These are phyloP conservation scores for Spisula solida DNA, from an alignment of 2,888 invertebrate genomes.

Conservation along the genomic window DNA sequence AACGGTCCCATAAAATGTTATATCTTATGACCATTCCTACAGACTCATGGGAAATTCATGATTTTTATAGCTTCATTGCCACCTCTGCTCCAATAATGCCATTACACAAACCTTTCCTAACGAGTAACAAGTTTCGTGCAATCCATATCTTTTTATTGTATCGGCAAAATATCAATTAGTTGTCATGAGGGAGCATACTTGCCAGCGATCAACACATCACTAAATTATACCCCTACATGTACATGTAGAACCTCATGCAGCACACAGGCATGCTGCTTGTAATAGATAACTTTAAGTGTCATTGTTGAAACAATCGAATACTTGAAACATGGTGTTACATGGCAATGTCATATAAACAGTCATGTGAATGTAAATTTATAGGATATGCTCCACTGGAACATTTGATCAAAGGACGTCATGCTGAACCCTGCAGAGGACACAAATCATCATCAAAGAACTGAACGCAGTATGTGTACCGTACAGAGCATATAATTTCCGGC, in stretches of 20 bases:
- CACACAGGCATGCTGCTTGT: background rate
- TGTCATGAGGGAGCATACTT: slow-evolving; percentile 1
- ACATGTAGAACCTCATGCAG: too few relatives aligned
- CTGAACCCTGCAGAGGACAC: too few relatives aligned
- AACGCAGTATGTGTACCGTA: too few relatives aligned
- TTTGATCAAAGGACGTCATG: too few relatives aligned
- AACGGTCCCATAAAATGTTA: background rate
- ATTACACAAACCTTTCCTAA: slow-evolving; percentile 2
- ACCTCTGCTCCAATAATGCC: slow-evolving; percentile 28
- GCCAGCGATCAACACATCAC: background rate
- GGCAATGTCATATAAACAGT: background rate
- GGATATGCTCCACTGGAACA: background rate
- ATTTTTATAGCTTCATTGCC: slow-evolving; percentile 34
- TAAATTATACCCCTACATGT: slow-evolving; percentile 2
- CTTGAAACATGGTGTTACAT: background rate
- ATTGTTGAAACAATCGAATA: background rate
- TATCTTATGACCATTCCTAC: background rate
- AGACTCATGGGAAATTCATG: slow-evolving; percentile 49
- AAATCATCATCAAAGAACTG: too few relatives aligned
- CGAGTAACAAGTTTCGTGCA: slow-evolving; percentile 4
- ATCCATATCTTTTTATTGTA: slow-evolving; percentile 20
- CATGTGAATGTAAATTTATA: background rate
- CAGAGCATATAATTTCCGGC: too few relatives aligned
- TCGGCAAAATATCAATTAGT: slow-evolving; percentile 26
- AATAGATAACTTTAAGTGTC: background rate